Base-by-base conservation (phyloP, 23 tunicate genomes). In the Ascidia mentula region DNA sequence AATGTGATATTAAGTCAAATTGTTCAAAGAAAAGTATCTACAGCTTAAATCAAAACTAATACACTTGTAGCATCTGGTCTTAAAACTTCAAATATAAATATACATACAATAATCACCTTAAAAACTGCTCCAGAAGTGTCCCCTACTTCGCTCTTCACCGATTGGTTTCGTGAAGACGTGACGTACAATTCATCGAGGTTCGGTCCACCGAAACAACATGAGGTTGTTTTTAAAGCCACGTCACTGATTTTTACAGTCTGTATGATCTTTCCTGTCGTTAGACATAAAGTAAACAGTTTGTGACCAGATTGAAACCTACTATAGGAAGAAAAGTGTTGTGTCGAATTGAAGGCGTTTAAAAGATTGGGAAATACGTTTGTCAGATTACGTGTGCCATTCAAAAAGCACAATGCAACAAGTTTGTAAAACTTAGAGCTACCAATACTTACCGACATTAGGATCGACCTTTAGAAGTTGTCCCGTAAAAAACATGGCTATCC, bases 131-230 rank as follows among this genome's bases (percentile, higher is more conserved):
- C 65, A 20, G 65, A 53, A 3, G 65, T 53, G 65, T 53, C 65
- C 22, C 65, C 65, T 5, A 20, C 65, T 28, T 20, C 65, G 22
- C 45, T 46, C 74, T 31, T 79, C 8, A 86, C 37, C 18, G 84
- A 78, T 46, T 32, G 71, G 60, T 86, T 87, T 59, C 83, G n/a
- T 4, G 98, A 86, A 5, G 87, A 80, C 53, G 98, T 93, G 15
- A 93, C 89, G 80, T 89, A 93, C 71, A 93, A 18, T 79, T 93
- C 98, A 61, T 93, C 98, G 33, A 88, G 59, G 40, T 93, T 88
- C 17, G 86, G 93, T 24, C 98, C 98, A 32, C 98, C 98, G 73
- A 93, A 93, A 74, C 98, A 93, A 17, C 77, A 86, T 38, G 98
- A 93, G 26, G 98, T 93, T 6, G 93, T 93, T 80, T 84, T 78